Conservation (phyloP, 92 coral and sea anemone genomes). For the Porites lobata region DNA sequence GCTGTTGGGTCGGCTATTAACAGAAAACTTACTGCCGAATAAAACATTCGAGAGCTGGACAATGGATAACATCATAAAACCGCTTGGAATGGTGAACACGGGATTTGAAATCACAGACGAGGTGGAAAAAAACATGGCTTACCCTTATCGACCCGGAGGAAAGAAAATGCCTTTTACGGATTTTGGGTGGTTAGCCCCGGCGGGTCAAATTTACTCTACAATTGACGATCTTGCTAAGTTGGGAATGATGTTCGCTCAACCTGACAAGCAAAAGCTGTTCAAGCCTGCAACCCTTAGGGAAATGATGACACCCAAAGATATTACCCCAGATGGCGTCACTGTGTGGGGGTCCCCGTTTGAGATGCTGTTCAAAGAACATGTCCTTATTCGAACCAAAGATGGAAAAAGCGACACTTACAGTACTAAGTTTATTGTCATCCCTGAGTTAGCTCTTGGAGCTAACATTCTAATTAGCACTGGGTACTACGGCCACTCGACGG, state of each 20-base stretch:
- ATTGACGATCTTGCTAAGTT: conserved; percentile 33
- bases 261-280: not conserved
- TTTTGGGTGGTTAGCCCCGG: conserved; percentile 23
- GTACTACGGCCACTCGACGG: not conserved
- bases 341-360: conserved; percentile 59
- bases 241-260: conserved; percentile 53
- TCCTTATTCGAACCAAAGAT: conserved; percentile 14
- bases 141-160: not conserved
- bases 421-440: not conserved
- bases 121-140: conserved; percentile 26
- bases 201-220: not conserved
- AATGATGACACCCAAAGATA: conserved; percentile 41
- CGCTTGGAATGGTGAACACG: conserved; percentile 28
- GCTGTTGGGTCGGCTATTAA: conserved; percentile 47
- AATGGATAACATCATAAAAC: not conserved
- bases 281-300: conserved; percentile 23
- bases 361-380: conserved; percentile 21
- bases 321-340: conserved; percentile 46
- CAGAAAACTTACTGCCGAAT: conserved; percentile 51
- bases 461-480: not conserved
- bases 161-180: conserved; percentile 9
- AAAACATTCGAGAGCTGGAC: conserved; percentile 43
- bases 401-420: not conserved
- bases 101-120: conserved; percentile 52
- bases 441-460: not conserved